Evolutionary conservation across 2,113 vertebrate species (phyloP).

Genomic region (Brachypodius melanocephalos): DNA sequence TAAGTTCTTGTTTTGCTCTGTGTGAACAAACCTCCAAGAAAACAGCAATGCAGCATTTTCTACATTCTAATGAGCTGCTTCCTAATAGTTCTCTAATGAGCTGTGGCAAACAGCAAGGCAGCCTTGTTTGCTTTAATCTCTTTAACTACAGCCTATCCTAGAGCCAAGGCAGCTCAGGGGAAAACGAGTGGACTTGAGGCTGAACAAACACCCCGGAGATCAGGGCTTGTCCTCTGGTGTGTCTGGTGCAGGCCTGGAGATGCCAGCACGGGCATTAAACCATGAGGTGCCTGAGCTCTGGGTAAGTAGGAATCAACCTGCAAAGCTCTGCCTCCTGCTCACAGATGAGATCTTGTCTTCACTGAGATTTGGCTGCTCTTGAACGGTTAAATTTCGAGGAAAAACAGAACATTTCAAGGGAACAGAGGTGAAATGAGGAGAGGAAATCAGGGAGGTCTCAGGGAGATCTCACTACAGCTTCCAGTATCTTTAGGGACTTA

Average conservation of each 20-base stretch:
- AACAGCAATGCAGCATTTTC: slow-evolving; percentile 21
- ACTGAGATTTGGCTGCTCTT: neutral
- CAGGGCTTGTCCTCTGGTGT: neutral
- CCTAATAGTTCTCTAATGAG: slow-evolving; percentile 31
- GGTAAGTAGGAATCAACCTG: neutral
- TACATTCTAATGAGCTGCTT: slow-evolving; percentile 37
- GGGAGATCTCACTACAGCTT: neutral
- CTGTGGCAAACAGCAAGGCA: slow-evolving; percentile 15
- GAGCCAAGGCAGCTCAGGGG: neutral
- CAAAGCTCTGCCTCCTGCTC: neutral
- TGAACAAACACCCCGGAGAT: neutral
- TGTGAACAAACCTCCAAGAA: neutral
- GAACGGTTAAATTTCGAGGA: neutral
- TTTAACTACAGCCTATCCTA: neutral
- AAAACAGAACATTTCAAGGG: neutral
- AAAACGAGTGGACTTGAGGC: neutral
- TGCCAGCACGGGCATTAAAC: neutral
- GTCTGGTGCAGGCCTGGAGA: neutral
- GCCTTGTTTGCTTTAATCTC: slow-evolving; percentile 4
- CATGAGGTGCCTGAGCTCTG: neutral
- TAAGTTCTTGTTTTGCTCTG: neutral
- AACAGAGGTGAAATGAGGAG: neutral
- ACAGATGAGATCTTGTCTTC: neutral
- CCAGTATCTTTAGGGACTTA: neutral
- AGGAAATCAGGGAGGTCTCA: neutral